phyloP scores from a whole-genome alignment of 2,113 vertebrate genomes.

The Scartelaos histophorus region DNA sequence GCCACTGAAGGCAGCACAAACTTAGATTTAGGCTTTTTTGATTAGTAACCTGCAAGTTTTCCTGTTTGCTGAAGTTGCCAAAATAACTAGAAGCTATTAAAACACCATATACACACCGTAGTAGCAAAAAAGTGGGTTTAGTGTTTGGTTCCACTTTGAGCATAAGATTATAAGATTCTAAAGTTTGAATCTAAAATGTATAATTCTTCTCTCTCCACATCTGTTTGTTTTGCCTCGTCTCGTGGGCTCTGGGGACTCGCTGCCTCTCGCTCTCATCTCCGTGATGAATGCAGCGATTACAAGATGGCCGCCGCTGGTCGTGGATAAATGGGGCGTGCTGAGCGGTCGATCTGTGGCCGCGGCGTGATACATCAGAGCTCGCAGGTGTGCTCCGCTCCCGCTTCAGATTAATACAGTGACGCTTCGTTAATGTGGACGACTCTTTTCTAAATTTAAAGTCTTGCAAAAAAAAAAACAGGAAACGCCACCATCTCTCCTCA shows the following conservation, averaged over 20 bases:
- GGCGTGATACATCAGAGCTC: conserved; percentile 52
- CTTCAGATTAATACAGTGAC: conserved; percentile 53
- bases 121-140: too few relatives aligned
- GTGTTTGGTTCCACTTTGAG: background rate
- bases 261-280: conserved; percentile 38
- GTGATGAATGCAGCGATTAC: conserved; percentile 66
- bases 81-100: too few relatives aligned
- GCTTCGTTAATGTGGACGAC: conserved; percentile 14
- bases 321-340: conserved; percentile 53
- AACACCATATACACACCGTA: too few relatives aligned
- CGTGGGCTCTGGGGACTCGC: conserved; percentile 21
- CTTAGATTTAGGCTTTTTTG: too few relatives aligned
- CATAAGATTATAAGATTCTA: background rate
- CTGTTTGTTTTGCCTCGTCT: conserved; percentile 21
- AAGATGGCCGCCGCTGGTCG: conserved; percentile 47
- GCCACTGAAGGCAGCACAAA: too few relatives aligned
- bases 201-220: conserved; percentile 12
- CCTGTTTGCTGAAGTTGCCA: too few relatives aligned
- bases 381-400: conserved; percentile 56
- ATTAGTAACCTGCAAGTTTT: too few relatives aligned
- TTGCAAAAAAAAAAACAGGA: conserved; percentile 9
- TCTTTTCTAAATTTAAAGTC: conserved; percentile 23
- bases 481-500: conserved; percentile 7
- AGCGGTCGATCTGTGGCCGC: conserved; percentile 43
- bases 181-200: background rate